These are phyloP conservation scores for Copsychus sechellarum DNA, from an alignment of 2,113 vertebrate species.

Conservation along the genomic window DNA sequence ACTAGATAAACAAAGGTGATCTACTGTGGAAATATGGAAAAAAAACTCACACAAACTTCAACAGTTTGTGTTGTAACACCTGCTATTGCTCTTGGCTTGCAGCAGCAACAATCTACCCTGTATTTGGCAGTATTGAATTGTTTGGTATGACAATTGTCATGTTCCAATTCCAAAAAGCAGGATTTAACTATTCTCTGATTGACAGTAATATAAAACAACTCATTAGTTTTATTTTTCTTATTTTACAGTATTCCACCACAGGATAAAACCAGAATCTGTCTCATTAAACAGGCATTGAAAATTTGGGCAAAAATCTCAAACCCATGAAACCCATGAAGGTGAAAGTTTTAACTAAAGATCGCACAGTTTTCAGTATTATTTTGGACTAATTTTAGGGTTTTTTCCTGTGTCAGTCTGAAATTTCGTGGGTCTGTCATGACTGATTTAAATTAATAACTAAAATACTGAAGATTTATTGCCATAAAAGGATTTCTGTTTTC, in stretches of 20 bases:
- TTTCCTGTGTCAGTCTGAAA: not conserved
- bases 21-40: not conserved
- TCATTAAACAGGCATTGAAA: not conserved
- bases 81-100: not conserved
- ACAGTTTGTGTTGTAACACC: not conserved
- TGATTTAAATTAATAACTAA: conserved; percentile 56
- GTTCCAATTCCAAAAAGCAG: not conserved
- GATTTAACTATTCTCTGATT: not conserved
- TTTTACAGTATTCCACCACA: not conserved
- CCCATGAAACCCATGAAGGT: not conserved
- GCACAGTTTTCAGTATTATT: not conserved
- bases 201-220: not conserved
- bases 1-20: not conserved
- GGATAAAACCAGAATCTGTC: not conserved
- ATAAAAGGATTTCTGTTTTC: conserved; percentile 44
- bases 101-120: not conserved
- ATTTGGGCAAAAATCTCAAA: not conserved
- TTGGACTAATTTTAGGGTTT: not conserved
- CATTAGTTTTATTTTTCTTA: not conserved
- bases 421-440: not conserved
- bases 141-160: not conserved
- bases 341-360: not conserved
- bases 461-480: conserved; percentile 34
- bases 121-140: not conserved
- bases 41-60: not conserved